Percentiles rank a stretch among this genome's conserved stretches.
phyloP scores from a whole-genome alignment of 2,888 invertebrate genomes.

The Maniola hyperantus region DNA sequence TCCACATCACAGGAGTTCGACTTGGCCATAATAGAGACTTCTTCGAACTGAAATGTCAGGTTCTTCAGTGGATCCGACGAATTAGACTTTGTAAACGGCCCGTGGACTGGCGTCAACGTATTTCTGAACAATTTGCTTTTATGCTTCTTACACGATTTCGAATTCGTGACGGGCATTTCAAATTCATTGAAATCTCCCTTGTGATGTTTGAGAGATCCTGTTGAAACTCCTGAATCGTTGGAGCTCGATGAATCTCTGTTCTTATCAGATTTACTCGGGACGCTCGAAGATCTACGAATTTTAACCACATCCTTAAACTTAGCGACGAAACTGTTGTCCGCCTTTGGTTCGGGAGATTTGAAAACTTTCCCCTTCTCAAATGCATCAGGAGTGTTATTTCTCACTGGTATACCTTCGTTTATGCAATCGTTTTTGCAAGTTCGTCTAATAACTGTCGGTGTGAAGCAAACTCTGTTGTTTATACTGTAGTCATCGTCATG shows the following conservation, averaged over 20 bases:
- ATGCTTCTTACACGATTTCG: constrained; percentile 74
- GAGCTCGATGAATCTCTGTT: constrained; percentile 88
- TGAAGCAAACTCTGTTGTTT: constrained; percentile 66
- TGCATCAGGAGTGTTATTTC: constrained; percentile 47
- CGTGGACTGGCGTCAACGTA: constrained; percentile 74
- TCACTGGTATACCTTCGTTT: constrained; percentile 58
- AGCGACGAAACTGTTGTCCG: constrained; percentile 68
- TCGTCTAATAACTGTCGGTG: constrained; percentile 71
- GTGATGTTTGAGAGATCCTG: constrained; percentile 84
- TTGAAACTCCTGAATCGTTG: constrained; percentile 87
- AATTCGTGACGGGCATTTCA: constrained; percentile 79
- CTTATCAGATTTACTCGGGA: constrained; percentile 86
- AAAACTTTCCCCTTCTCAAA: constrained; percentile 59
- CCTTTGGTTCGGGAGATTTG: constrained; percentile 71
- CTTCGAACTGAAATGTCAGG: constrained; percentile 85
- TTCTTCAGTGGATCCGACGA: constrained; percentile 85
- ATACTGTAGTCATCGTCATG: constrained; percentile 74
- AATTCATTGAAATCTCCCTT: constrained; percentile 84
- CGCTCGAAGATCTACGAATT: constrained; percentile 86
- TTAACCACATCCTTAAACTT: constrained; percentile 82
- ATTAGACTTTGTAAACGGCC: constrained; percentile 83
- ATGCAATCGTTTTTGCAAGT: constrained; percentile 67
- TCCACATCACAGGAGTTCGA: constrained; percentile 85
- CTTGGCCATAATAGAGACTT: constrained; percentile 82
- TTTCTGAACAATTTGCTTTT: constrained; percentile 74